Evolutionary conservation across 2,888 invertebrate species (phyloP), one percentile per base, ranked within the genome.

Genomic region (Ophion ellenae): DNA sequence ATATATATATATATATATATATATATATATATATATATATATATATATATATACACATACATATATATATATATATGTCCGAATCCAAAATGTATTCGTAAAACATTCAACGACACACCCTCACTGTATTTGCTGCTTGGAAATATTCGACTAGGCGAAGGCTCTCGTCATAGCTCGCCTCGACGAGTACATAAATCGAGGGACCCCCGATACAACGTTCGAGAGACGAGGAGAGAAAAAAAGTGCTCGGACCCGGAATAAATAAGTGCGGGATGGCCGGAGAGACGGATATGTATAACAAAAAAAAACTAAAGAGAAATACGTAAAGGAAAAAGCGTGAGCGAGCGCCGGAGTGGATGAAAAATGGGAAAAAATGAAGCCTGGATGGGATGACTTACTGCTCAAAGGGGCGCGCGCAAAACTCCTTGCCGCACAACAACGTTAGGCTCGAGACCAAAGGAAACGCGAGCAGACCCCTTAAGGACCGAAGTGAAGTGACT

Each of bases 161-260:
- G 57, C 28, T 69, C 67, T 57, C 40, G 69, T 69, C 64, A 32
- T 71, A 67, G 64, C 45, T 20, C 53, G 32, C 61, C 24, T 81
- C 64, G 69, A 32, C 66, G 69, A 78, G 71, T 59, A 73, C 88
- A 90, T 89, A 90, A 90, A 90, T 90, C 90, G 87, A 84, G 87
- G 88, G 88, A 90, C 87, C 88, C 83, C 87, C 86, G 89, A 90
- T 90, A 90, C 89, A 89, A 90, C 88, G 87, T 86, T 73, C 85
- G 87, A 88, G 86, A 88, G 71, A 81, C 61, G 24, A 24, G 61
- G 24, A 89, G 85, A 85, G 87, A 89, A 87, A 87, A 88, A 88
- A 86, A 89, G 87, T 88, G 87, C 86, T 88, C 87, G 85, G 83
- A 82, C 85, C 86, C 86, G 74, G 88, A 90, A 90, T 90, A 90